Conservation (phyloP, 1,140 invertebrate species). For the Aphis gossypii region DNA sequence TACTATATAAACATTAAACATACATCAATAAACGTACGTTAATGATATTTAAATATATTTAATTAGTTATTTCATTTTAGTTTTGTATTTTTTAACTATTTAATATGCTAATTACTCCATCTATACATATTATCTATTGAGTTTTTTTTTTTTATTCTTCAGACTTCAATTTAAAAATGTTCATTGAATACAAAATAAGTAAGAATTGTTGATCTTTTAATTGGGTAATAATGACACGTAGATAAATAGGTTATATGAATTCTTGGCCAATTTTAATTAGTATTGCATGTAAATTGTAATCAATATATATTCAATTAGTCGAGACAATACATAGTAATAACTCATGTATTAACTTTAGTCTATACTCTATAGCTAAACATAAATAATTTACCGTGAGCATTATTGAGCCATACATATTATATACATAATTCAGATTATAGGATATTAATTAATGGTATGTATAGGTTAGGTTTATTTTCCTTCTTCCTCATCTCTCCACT, state of each 20-base stretch:
- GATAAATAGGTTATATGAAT: neutral
- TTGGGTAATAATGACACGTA: neutral
- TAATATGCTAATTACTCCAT: neutral
- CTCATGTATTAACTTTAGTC: neutral
- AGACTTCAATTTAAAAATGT: neutral
- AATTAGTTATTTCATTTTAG: neutral
- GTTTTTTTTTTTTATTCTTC: neutral
- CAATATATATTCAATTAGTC: slow-evolving; percentile 2
- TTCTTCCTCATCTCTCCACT: neutral
- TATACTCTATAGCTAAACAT: neutral
- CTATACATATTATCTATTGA: neutral
- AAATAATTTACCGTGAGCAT: neutral
- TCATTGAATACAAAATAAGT: neutral
- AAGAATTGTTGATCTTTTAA: neutral
- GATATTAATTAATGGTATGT: neutral
- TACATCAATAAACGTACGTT: no score
- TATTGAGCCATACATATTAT: neutral
- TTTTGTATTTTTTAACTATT: no score
- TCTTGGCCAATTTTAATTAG: neutral
- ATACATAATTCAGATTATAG: neutral
- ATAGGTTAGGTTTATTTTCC: neutral
- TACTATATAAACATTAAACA: no score
- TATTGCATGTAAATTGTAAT: neutral
- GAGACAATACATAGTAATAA: neutral
- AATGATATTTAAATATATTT: neutral